Evolutionary conservation across 2,113 vertebrate species (phyloP).

Genomic region (Rafetus swinhoei): DNA sequence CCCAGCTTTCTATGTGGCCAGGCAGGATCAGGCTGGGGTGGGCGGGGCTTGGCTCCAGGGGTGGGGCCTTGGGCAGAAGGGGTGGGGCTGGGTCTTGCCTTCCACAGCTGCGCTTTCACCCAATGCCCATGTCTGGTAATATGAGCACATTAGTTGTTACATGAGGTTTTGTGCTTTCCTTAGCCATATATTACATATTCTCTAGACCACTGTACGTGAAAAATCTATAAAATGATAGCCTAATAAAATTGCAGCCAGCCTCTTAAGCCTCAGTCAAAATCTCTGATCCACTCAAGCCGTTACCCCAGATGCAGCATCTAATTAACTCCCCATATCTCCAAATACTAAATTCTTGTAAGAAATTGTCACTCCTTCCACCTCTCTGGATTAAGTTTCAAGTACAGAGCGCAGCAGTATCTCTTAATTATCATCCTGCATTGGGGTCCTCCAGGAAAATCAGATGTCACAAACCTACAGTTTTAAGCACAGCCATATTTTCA

Average conservation of each 20-base stretch:
- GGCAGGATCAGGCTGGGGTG: no score
- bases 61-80: no score
- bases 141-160: fast-evolving
- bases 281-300: neutral
- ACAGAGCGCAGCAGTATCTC: neutral
- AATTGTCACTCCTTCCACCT: neutral
- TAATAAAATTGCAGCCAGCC: constrained; percentile 1
- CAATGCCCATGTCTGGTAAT: neutral
- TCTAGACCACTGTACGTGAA: neutral
- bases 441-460: neutral
- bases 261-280: neutral
- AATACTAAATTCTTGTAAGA: neutral
- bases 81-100: no score
- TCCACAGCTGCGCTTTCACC: no score
- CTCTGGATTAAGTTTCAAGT: neutral
- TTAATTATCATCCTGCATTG: neutral
- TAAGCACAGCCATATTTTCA: neutral
- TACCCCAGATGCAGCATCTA: no score
- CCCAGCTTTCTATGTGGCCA: no score
- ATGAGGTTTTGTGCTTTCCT: neutral
- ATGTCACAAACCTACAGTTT: fast-evolving
- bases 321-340: neutral
- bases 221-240: neutral
- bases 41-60: no score
- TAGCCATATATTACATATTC: neutral